Conservation (phyloP, 1,140 invertebrate species). For the Carcinoscorpius rotundicauda region DNA sequence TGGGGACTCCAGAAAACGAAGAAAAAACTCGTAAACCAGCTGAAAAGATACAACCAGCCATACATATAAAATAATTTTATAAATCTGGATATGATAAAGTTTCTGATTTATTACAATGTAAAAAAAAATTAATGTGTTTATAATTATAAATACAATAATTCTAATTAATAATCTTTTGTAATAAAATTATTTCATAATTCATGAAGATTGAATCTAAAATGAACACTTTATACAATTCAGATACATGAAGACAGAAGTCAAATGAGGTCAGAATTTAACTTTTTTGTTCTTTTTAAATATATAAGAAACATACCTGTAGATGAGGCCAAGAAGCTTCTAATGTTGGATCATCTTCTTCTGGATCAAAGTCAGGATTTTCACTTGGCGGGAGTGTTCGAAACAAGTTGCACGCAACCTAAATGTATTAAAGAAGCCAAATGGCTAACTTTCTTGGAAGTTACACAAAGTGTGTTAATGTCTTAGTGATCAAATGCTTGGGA, state of each 20-base stretch:
- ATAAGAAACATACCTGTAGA: slow-evolving; percentile 45
- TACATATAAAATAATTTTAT: not conserved
- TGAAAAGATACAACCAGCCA: not conserved
- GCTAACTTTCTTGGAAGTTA: not conserved
- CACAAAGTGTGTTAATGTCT: too few species aligned
- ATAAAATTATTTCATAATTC: too few species aligned
- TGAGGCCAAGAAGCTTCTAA: slow-evolving; percentile 99
- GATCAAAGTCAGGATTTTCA: slow-evolving; percentile 97
- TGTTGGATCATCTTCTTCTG: slow-evolving; percentile 98
- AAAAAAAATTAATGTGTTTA: not conserved
- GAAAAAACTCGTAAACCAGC: slow-evolving; percentile 44
- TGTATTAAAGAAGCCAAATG: slow-evolving; percentile 11
- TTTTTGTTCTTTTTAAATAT: not conserved
- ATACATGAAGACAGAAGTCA: too few species aligned
- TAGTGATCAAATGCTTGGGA: too few species aligned
- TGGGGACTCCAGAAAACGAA: slow-evolving; percentile 41
- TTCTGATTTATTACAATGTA: not conserved
- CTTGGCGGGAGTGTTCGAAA: slow-evolving; percentile 95
- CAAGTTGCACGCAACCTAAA: slow-evolving; percentile 46
- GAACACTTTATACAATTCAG: too few species aligned
- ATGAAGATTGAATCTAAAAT: too few species aligned
- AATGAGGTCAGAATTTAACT: not conserved
- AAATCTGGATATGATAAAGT: not conserved
- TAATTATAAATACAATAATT: not conserved
- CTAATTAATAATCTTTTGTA: too few species aligned